These are phyloP conservation scores for Philopedon plagiatum DNA, from an alignment of 2,888 invertebrate species.

Conservation along the genomic window DNA sequence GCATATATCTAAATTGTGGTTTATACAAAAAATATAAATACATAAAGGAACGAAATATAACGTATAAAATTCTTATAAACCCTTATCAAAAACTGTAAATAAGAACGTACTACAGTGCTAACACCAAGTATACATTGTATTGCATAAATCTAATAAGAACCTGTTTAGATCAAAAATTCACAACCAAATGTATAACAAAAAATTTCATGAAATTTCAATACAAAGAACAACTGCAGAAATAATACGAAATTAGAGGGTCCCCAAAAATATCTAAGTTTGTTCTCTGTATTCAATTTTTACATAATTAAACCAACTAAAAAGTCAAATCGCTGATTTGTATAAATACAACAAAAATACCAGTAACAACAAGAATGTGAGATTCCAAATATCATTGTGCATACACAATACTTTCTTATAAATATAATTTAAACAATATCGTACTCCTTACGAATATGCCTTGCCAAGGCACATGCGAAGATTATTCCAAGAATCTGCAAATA, in stretches of 20 bases:
- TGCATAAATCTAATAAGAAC: conserved; percentile 27
- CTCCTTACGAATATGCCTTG: conserved; percentile 92
- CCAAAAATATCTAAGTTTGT: conserved; percentile 19
- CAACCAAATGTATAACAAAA: conserved; percentile 17
- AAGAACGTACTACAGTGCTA: conserved; percentile 2
- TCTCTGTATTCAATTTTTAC: conserved; percentile 29
- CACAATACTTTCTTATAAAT: background rate
- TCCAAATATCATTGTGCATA: conserved; percentile 20
- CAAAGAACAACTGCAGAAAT: conserved; percentile 7
- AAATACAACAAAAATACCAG: conserved; percentile 27
- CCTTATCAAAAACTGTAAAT: conserved; percentile 10
- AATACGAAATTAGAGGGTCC: conserved; percentile 17
- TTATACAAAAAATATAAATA: background rate
- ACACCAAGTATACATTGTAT: background rate
- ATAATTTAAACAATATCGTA: conserved; percentile 79
- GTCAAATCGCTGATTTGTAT: conserved; percentile 6
- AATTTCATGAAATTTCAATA: background rate
- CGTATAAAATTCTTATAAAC: background rate
- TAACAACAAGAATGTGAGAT: conserved; percentile 23
- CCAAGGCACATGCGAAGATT: conserved; percentile 93
- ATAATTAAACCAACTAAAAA: background rate
- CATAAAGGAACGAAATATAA: background rate
- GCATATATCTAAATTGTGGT: conserved; percentile 1
- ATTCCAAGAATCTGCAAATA: conserved; percentile 86
- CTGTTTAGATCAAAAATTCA: conserved; percentile 23